Evolutionary conservation across 1,140 invertebrate genomes (phyloP).

Genomic region (Bombus superbus): DNA sequence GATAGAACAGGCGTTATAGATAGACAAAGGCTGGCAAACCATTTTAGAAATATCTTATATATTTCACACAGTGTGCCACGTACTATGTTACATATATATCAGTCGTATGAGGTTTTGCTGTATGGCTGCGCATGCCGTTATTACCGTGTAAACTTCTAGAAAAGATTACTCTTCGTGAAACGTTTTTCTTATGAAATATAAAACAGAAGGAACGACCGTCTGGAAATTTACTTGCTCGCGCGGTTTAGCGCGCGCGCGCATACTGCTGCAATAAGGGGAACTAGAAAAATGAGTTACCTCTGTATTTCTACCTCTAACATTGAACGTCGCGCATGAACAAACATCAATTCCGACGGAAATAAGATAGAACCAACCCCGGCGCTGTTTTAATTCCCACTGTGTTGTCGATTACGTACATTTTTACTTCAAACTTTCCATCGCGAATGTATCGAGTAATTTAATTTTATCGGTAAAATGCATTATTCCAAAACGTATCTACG

Average conservation of each 20-base stretch:
- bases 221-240: background rate
- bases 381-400: background rate
- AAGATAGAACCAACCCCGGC: background rate
- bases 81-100: background rate
- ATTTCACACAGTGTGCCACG: background rate
- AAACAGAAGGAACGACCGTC: slow-evolving; percentile 2
- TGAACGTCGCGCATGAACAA: background rate
- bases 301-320: no score
- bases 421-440: background rate
- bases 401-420: background rate
- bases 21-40: background rate
- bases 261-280: background rate
- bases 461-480: background rate
- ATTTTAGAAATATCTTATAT: background rate
- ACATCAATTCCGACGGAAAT: background rate
- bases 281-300: slow-evolving; percentile 9
- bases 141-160: slow-evolving; percentile 33
- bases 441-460: background rate
- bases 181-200: slow-evolving; percentile 37
- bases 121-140: slow-evolving; percentile 24
- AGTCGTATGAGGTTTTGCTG: background rate
- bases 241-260: background rate
- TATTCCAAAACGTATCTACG: background rate
- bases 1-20: background rate
- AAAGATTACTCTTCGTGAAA: slow-evolving; percentile 16